Base-by-base conservation (phyloP, 2,888 invertebrate genomes). In the Thyatira batis region DNA sequence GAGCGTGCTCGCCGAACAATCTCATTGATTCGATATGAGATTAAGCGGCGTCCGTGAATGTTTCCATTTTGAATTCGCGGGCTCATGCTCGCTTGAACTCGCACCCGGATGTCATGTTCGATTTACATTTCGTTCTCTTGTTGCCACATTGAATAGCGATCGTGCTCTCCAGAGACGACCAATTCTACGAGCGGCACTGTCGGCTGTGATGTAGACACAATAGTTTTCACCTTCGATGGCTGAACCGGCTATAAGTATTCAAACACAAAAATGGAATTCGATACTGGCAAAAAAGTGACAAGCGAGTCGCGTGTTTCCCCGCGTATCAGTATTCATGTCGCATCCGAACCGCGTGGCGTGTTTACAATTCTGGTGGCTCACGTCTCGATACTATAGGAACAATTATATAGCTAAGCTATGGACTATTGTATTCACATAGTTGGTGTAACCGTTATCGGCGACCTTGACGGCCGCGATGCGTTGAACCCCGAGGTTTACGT, bases 51-150 rank as follows among this genome's bases (percentile, higher is more conserved):
- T 78, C 78, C 80, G 77, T 82, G 80, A 82, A 88, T 83, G 86
- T 85, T 84, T 86, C 84, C 85, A 87, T 87, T 84, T 85, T 78
- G 80, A 80, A 80, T 85, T 78, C 67, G 82, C 81, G 70, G 76
- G 78, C 69, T 65, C 79, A 85, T 84, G 84, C 78, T 79, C 79
- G 80, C 76, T 78, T 87, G 85, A 87, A 84, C 87, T 84, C 78
- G 82, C 88, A 87, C 86, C 89, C 88, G 88, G 89, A 89, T 89
- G 88, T 87, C 87, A 84, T 86, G 84, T 87, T 82, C 71, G 78
- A 80, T 85, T 84, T 82, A 80, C 80, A 82, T 85, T 85, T 82
- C 67, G 83, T 75, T 78, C 81, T 82, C 79, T 84, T 73, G 77
- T 79, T 80, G 73, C 78, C 68, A 73, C 77, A 75, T 82, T 82